Evolutionary conservation across 2,888 invertebrate genomes (phyloP).

Genomic region (Selenia dentaria): DNA sequence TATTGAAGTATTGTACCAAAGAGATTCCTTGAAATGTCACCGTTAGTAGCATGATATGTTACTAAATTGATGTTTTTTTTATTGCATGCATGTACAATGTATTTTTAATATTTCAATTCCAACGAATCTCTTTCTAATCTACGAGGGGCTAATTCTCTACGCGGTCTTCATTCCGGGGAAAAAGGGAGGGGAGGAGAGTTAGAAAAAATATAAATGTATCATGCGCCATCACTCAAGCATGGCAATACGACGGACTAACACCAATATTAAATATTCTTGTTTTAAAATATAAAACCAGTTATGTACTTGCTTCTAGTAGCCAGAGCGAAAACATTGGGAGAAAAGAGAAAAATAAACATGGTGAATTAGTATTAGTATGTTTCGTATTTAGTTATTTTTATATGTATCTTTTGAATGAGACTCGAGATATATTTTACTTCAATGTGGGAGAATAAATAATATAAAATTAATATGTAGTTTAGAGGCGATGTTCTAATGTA

Average conservation of each 20-base stretch:
- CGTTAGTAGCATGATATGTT: slow-evolving; percentile 18
- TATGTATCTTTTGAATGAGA: slow-evolving; percentile 25
- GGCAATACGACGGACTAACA: slow-evolving; percentile 65
- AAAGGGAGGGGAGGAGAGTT: slow-evolving; percentile 41
- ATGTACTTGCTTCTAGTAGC: slow-evolving; percentile 82
- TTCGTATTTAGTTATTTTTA: slow-evolving; percentile 37
- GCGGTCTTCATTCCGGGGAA: slow-evolving; percentile 70
- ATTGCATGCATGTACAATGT: slow-evolving; percentile 9
- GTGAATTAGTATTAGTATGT: slow-evolving; percentile 67
- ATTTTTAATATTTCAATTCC: slow-evolving; percentile 46
- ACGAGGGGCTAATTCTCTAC: slow-evolving; percentile 71
- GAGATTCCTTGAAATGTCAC: slow-evolving; percentile 76
- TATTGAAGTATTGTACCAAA: slow-evolving; percentile 44
- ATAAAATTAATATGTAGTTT: too few relatives aligned
- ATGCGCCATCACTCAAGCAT: slow-evolving; percentile 34
- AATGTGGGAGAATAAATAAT: not conserved
- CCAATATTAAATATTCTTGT: slow-evolving; percentile 46
- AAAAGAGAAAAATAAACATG: slow-evolving; percentile 48
- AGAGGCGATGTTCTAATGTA: slow-evolving; percentile 22
- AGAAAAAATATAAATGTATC: slow-evolving; percentile 27
- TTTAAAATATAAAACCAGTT: slow-evolving; percentile 59
- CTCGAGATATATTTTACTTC: not conserved
- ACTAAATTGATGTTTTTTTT: slow-evolving; percentile 20
- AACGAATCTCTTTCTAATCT: slow-evolving; percentile 77
- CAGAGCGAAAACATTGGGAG: slow-evolving; percentile 76